These are phyloP conservation scores for Trichoplusia ni DNA, from an alignment of 1,140 invertebrate genomes.

Conservation along the genomic window DNA sequence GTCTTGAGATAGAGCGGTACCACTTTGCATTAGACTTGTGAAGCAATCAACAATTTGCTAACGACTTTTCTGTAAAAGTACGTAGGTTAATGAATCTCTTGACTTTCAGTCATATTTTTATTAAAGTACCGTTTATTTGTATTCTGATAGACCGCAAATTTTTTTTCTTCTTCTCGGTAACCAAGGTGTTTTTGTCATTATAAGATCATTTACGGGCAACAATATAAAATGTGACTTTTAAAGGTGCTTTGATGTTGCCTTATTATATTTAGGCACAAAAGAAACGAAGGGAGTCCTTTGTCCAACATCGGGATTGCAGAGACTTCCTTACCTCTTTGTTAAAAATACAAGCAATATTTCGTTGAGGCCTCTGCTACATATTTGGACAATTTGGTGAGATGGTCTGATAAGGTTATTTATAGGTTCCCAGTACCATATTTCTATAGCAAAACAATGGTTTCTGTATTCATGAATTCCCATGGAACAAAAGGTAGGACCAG, in stretches of 20 bases:
- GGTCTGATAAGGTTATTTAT: constrained; percentile 1
- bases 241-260: constrained; percentile 5
- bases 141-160: too few species aligned
- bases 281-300: not conserved
- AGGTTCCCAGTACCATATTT: not conserved
- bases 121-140: not conserved
- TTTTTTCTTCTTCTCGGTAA: too few species aligned
- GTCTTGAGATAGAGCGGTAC: constrained; percentile 4
- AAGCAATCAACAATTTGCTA: constrained; percentile 14
- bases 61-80: constrained; percentile 7
- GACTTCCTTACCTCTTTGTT: not conserved
- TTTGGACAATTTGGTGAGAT: not conserved
- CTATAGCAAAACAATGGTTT: constrained; percentile 2
- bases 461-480: constrained; percentile 19
- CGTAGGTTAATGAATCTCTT: constrained; percentile 7
- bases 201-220: too few species aligned
- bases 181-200: too few species aligned
- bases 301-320: not conserved
- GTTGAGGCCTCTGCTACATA: not conserved
- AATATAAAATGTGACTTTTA: constrained; percentile 1
- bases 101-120: constrained; percentile 1
- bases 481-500: not conserved
- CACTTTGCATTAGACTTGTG: constrained; percentile 8
- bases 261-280: constrained; percentile 17
- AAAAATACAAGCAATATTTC: not conserved